Base-by-base conservation (phyloP, 2,888 invertebrate species). In the Ormia ochracea region DNA sequence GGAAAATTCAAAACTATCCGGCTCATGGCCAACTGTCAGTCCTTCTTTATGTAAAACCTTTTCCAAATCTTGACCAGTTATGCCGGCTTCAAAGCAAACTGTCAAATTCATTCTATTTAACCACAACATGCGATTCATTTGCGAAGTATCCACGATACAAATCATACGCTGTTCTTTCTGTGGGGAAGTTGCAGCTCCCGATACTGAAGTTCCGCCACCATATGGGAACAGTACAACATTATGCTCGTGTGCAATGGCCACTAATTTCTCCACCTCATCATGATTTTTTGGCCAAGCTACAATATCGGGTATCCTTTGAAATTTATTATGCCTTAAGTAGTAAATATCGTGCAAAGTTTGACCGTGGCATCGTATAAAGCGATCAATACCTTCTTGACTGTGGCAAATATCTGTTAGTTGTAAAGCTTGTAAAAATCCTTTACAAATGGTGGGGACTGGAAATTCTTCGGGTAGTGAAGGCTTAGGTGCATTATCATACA, bases 1-100 rank as follows among this genome's bases (percentile, higher is more conserved):
- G 1, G 96, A 96, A 90, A 99, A 99, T 90, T 99, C 99, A 89
- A 96, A 97, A 1, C 98, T 98, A 88, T 99, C 99, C 0, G 99
- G 99, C 88, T 99, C 99, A 88, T 99, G 98, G 0, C 99, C 99
- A 1, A 96, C 94, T 0, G 98, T 98, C 85, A 93, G 94, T 0
- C 96, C 97, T 28, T 93, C 91, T 12, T 92, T 91, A 12, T 93
- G 92, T 85, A 98, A 91, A 89, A 96, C 94, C 0, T 95, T 91
- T 89, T 99, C 98, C 83, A 99, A 90, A 90, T 98, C 98, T 88
- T 98, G 98, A 0, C 98, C 98, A 33, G 98, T 93, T 82, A 98
- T 96, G 6, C 98, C 98, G 58, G 96, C 92, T 91, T 99, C 96
- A 86, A 94, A 93, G 85, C 95, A 94, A 2, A 93, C 95, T 0